phyloP scores from a whole-genome alignment of 2,888 invertebrate genomes.

The Sylvicola fuscatus region DNA sequence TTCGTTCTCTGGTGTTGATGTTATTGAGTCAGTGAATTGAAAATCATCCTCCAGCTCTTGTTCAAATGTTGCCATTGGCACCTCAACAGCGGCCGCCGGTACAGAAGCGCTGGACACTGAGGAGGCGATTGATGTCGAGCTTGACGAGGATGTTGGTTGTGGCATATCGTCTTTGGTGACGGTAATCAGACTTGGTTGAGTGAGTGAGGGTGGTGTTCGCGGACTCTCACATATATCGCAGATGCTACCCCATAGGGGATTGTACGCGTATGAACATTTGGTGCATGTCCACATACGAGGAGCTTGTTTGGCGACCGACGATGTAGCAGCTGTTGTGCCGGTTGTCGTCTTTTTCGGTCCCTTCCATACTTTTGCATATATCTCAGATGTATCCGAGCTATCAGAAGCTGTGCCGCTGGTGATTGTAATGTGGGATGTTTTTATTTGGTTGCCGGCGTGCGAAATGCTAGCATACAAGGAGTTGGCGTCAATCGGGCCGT shows the following conservation, averaged over 20 bases:
- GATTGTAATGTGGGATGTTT: constrained; percentile 8
- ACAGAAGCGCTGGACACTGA: too few relatives aligned
- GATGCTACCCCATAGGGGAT: constrained; percentile 54
- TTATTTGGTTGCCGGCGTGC: constrained; percentile 9
- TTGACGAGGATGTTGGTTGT: background rate
- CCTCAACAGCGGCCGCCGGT: constrained; percentile 21
- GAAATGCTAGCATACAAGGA: constrained; percentile 3
- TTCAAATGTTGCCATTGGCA: constrained; percentile 44
- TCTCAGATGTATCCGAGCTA: constrained; percentile 12
- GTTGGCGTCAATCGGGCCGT: background rate
- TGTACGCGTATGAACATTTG: constrained; percentile 75
- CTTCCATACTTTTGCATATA: constrained; percentile 27
- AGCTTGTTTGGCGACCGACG: constrained; percentile 10
- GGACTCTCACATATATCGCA: constrained; percentile 67
- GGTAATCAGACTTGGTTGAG: constrained; percentile 48
- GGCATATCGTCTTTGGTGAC: constrained; percentile 30
- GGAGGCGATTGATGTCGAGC: background rate
- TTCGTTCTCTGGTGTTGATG: constrained; percentile 14
- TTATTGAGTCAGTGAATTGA: constrained; percentile 20
- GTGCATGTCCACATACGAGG: constrained; percentile 68
- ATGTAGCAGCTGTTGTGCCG: constrained; percentile 4
- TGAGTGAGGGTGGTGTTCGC: constrained; percentile 35
- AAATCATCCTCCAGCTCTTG: constrained; percentile 50
- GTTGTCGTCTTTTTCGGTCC: constrained; percentile 15
- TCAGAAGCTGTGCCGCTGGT: constrained; percentile 15